Conservation (phyloP, 2,888 invertebrate species). For the Nyleta sp. region DNA sequence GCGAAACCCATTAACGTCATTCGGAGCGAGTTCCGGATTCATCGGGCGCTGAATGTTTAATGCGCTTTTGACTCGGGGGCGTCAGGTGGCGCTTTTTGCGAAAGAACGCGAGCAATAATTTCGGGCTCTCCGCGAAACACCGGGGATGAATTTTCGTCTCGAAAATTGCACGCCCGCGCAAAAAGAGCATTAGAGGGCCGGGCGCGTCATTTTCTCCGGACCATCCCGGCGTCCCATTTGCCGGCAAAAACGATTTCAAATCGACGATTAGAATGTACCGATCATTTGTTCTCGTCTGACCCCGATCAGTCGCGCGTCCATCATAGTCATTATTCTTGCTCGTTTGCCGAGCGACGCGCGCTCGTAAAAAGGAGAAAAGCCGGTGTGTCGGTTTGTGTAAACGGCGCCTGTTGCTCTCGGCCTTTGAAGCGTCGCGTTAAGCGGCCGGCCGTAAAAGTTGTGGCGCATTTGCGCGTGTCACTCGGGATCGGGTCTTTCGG, state of each 20-base stretch:
- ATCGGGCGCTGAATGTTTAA: conserved; percentile 42
- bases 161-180: not conserved
- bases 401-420: no score
- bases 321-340: conserved; percentile 68
- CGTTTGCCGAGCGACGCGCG: conserved; percentile 66
- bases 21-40: conserved; percentile 41
- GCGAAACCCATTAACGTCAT: conserved; percentile 51
- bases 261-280: conserved; percentile 65
- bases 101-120: conserved; percentile 32
- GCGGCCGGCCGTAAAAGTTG: no score
- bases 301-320: conserved; percentile 73
- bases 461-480: no score
- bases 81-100: not conserved
- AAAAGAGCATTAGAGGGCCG: not conserved
- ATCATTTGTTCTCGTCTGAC: conserved; percentile 61
- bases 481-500: no score
- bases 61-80: conserved; percentile 19
- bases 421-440: no score
- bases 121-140: conserved; percentile 10
- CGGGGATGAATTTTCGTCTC: conserved; percentile 25
- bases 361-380: conserved; percentile 65
- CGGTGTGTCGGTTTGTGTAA: no score
- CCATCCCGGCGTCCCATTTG: conserved; percentile 3
- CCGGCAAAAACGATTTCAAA: conserved; percentile 43
- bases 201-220: conserved; percentile 3